Evolutionary conservation across 1,140 invertebrate species (phyloP).

Genomic region (Tribolium castaneum): DNA sequence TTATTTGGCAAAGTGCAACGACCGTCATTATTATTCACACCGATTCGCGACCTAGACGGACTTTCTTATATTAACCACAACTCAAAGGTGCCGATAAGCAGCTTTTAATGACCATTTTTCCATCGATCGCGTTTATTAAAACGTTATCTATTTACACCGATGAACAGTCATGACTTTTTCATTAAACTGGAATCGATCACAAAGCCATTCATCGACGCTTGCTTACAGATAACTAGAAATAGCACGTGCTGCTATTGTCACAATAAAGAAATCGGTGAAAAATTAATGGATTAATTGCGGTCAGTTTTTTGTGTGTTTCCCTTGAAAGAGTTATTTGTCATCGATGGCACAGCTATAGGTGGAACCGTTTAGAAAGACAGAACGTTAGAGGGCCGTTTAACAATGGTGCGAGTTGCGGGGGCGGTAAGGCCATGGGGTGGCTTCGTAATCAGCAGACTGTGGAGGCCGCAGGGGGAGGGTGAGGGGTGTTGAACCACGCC

Average conservation of each 20-base stretch:
- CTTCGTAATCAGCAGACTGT: slow-evolving; percentile 60
- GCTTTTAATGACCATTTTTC: slow-evolving; percentile 29
- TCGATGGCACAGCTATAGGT: not conserved
- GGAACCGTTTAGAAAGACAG: slow-evolving; percentile 20
- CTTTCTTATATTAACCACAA: not conserved
- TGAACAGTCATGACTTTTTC: slow-evolving; percentile 27
- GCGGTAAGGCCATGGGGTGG: slow-evolving; percentile 51
- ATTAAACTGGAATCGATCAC: slow-evolving; percentile 14
- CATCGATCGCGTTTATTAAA: slow-evolving; percentile 28
- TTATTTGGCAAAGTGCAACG: not conserved
- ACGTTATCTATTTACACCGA: slow-evolving; percentile 32
- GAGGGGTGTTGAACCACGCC: slow-evolving; percentile 57
- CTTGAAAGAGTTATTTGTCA: not conserved
- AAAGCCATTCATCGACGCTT: not conserved
- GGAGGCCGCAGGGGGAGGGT: slow-evolving; percentile 52
- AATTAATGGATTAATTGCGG: not conserved
- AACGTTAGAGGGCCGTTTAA: slow-evolving; percentile 50
- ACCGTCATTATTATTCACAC: slow-evolving; percentile 1
- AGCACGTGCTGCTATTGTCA: not conserved
- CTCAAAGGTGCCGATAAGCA: slow-evolving; percentile 23
- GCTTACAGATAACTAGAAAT: slow-evolving; percentile 7
- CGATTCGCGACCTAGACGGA: not conserved
- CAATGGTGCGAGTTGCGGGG: slow-evolving; percentile 47
- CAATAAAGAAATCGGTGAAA: not conserved
- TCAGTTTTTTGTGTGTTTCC: not conserved